Evolutionary conservation across 2,888 invertebrate genomes (phyloP).

Genomic region (Drosophila paracracens): DNA sequence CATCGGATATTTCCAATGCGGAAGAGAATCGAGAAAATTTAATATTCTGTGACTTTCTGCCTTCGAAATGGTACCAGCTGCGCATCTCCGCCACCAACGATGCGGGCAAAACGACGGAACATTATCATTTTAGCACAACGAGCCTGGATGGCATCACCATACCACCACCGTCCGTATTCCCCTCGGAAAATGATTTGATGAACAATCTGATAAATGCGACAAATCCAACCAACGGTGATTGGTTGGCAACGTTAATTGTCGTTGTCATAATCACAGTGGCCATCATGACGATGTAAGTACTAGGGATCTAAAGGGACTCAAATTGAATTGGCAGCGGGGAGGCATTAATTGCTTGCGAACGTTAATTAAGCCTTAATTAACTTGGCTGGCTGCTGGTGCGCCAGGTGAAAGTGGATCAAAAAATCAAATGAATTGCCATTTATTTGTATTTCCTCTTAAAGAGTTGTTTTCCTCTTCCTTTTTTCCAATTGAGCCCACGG

Average conservation of each 20-base stretch:
- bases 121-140: slow-evolving; percentile 87
- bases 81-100: slow-evolving; percentile 88
- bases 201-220: slow-evolving; percentile 84
- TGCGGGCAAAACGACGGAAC: slow-evolving; percentile 87
- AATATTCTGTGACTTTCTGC: slow-evolving; percentile 86
- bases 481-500: background rate
- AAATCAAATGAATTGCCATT: slow-evolving; percentile 34
- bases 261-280: slow-evolving; percentile 83
- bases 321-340: slow-evolving; percentile 45
- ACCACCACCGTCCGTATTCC: slow-evolving; percentile 83
- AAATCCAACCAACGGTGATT: slow-evolving; percentile 83
- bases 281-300: slow-evolving; percentile 83
- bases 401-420: slow-evolving; percentile 7
- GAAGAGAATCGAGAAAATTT: slow-evolving; percentile 85
- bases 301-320: background rate
- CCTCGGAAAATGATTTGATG: slow-evolving; percentile 84
- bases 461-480: background rate
- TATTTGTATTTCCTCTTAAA: background rate
- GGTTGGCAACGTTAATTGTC: slow-evolving; percentile 84
- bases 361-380: slow-evolving; percentile 71
- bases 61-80: slow-evolving; percentile 88
- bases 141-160: slow-evolving; percentile 86
- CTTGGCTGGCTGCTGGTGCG: slow-evolving; percentile 9
- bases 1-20: slow-evolving; percentile 85
- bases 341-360: slow-evolving; percentile 56